Conservation (phyloP, 2,888 invertebrate genomes). For the Temnothorax ravouxi region DNA sequence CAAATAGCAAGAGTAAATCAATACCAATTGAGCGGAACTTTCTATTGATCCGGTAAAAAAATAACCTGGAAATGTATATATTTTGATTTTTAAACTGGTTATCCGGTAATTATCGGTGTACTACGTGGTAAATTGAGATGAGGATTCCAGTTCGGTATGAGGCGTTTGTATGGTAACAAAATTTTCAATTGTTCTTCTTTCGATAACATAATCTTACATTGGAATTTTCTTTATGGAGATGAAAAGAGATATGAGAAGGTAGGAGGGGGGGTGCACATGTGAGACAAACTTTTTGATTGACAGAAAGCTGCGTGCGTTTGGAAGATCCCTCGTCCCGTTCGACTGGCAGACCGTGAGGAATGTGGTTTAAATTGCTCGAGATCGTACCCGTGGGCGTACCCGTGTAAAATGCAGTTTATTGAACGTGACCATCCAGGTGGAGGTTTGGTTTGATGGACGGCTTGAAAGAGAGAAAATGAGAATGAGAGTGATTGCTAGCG, state of each 20-base stretch:
- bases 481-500: constrained; percentile 38
- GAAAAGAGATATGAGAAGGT: not conserved
- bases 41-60: constrained; percentile 1
- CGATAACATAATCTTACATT: not conserved
- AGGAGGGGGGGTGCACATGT: not conserved
- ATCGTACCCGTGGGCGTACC: not conserved
- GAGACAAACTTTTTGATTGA: constrained; percentile 35
- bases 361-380: not conserved
- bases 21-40: not conserved
- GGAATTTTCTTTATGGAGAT: not conserved
- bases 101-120: not conserved
- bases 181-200: not conserved
- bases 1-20: not conserved
- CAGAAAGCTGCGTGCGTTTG: constrained; percentile 18
- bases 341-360: not conserved
- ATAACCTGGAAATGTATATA: not conserved
- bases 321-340: constrained; percentile 3
- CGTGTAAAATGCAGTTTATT: constrained; percentile 23
- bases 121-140: not conserved
- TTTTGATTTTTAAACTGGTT: constrained; percentile 8
- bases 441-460: constrained; percentile 37
- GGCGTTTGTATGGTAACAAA: not conserved
- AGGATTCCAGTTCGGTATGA: not conserved
- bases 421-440: constrained; percentile 2
- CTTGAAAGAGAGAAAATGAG: constrained; percentile 47